Evolutionary conservation across 2,797 vertebrate species (phyloP).

Genomic region (Anolis apletophallus): DNA sequence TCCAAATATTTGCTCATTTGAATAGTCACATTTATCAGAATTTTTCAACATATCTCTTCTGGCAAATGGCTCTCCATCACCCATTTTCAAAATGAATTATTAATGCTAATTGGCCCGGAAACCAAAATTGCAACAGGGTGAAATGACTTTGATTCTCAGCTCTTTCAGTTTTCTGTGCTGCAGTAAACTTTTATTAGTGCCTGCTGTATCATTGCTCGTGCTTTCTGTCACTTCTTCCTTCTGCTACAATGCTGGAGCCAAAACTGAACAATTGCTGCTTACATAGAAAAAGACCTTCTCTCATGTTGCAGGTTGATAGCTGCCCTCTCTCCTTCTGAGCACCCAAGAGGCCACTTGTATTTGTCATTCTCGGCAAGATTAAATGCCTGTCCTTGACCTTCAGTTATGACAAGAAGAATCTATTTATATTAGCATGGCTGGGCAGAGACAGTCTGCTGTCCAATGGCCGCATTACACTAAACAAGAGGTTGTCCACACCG

Average conservation of each 20-base stretch:
- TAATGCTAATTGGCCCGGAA: background rate
- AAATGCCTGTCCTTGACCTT: constrained; percentile 29
- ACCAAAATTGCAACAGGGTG: background rate
- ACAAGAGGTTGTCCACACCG: background rate
- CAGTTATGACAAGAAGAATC: constrained; percentile 21
- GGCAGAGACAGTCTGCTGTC: background rate
- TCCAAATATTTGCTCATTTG: background rate
- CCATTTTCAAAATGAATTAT: constrained; percentile 12
- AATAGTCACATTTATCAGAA: background rate
- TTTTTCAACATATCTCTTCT: background rate
- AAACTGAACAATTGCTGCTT: background rate
- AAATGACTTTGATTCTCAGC: background rate
- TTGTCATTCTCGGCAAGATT: constrained; percentile 28
- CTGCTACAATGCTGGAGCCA: constrained; percentile 5
- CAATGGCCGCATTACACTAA: background rate
- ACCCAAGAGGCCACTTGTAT: constrained; percentile 4
- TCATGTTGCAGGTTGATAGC: constrained; percentile 8
- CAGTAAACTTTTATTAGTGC: background rate
- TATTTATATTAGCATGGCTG: background rate
- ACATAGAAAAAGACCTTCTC: background rate
- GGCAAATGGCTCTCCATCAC: background rate
- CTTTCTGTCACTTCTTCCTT: constrained; percentile 11
- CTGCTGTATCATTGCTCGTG: background rate
- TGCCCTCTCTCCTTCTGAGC: background rate
- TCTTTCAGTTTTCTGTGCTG: constrained; percentile 1